Evolutionary conservation across 2,797 vertebrate genomes (phyloP), one percentile per base, ranked within the genome.

Genomic region (Malurus leucopterus): DNA sequence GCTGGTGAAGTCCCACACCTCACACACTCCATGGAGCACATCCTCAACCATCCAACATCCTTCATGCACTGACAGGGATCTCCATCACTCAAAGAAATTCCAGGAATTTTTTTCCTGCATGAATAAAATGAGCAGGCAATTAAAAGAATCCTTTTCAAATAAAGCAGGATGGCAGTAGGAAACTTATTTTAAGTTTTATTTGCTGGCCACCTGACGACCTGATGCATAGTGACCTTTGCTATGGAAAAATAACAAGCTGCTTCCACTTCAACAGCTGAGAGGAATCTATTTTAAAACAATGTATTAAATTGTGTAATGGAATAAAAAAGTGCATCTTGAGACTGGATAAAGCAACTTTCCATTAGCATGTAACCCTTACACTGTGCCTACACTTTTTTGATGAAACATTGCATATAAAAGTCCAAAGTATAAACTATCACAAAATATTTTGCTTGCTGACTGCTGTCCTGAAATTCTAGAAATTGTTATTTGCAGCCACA

Each of bases 261-360:
- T 86, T 75, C 64, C 30, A 68, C 79, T 55, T 86, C 89, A 69
- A 85, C 95, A 96, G 93, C 95, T 95, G 94, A 94, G 65, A 87
- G 68, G 50, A 71, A 92, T 83, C 91, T 95, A 92, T 88, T 94
- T 95, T 95, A 94, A 94, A 96, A 94, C 78, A 92, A 90, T 43
- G 43, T 34, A 85, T 75, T 91, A 72, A 86, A 85, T 91, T 64
- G 63, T 79, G 65, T 47, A 77, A 87, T n/a, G 76, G 89, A 91
- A 83, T 89, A 34, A 68, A 92, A 91, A 70, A 86, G 17, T 15
- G 34, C 4, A 4, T 77, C 86, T 92, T 88, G 32, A 90, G 65
- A 62, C 58, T 36, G 71, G 63, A 43, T 50, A 73, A 89, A 85
- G 64, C 83, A 82, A 77, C 78, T 87, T 91, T 83, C 76, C 88